Conservation (phyloP, 2,113 vertebrate genomes). For the Gasterosteus nipponicus region DNA sequence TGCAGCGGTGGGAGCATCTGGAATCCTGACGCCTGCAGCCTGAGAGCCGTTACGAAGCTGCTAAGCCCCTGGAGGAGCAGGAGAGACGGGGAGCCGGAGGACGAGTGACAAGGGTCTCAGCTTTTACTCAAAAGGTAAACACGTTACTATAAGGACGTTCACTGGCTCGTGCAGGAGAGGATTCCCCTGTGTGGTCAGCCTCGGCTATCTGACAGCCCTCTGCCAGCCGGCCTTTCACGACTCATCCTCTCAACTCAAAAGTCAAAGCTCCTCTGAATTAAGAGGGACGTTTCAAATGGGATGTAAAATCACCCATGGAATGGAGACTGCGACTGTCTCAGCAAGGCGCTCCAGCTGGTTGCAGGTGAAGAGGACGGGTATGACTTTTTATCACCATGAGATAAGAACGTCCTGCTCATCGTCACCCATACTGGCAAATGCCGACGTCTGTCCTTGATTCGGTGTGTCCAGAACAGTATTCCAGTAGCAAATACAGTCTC, state of each 20-base stretch:
- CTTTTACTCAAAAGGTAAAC: conserved; percentile 51
- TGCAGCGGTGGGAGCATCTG: conserved; percentile 35
- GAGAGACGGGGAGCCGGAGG: conserved; percentile 28
- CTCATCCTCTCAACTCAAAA: conserved; percentile 37
- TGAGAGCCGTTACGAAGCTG: conserved; percentile 73
- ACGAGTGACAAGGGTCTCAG: conserved; percentile 45
- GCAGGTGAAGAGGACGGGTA: neutral
- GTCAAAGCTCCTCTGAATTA: conserved; percentile 63
- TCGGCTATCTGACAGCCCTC: conserved; percentile 1
- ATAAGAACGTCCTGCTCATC: neutral
- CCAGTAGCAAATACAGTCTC: conserved; percentile 11
- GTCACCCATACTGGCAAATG: neutral
- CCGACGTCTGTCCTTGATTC: neutral
- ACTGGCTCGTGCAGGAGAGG: conserved; percentile 3
- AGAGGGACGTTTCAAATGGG: conserved; percentile 47
- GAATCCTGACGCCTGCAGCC: conserved; percentile 63
- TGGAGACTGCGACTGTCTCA: conserved; percentile 26
- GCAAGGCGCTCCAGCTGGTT: neutral
- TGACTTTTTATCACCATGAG: neutral
- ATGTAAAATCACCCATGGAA: conserved; percentile 46
- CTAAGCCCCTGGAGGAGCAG: conserved; percentile 40
- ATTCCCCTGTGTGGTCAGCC: conserved; percentile 39
- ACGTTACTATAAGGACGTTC: conserved; percentile 45
- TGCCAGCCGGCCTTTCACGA: conserved; percentile 50
- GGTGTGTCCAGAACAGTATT: neutral